phyloP scores from a whole-genome alignment of 2,113 vertebrate species.

The Abramis brama region DNA sequence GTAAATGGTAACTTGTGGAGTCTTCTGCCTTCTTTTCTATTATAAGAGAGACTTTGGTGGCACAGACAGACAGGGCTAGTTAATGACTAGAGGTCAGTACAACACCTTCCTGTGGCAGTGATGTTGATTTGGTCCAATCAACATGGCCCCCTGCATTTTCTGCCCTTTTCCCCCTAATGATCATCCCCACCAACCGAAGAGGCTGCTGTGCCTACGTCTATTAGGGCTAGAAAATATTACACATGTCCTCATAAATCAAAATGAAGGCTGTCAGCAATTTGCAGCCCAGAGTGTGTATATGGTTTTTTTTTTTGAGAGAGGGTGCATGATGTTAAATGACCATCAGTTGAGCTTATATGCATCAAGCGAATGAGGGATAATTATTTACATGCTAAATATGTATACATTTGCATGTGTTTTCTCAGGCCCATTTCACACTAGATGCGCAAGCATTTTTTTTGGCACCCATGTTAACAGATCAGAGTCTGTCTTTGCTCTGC shows the following conservation, averaged over 20 bases:
- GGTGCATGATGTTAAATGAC: slow-evolving; percentile 2
- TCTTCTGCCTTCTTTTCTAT: background rate
- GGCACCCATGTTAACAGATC: too few relatives aligned
- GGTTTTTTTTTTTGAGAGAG: background rate
- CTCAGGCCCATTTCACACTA: too few relatives aligned
- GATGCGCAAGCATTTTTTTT: background rate
- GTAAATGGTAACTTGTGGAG: slow-evolving; percentile 13
- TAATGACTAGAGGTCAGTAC: slow-evolving; percentile 31
- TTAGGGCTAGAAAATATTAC: slow-evolving; percentile 23
- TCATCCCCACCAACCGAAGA: slow-evolving; percentile 1
- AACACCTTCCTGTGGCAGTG: slow-evolving; percentile 36
- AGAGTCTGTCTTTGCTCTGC: too few relatives aligned
- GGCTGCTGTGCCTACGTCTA: slow-evolving; percentile 6
- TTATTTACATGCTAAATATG: background rate
- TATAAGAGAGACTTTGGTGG: background rate
- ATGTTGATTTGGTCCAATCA: slow-evolving; percentile 41
- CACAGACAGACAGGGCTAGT: slow-evolving; percentile 8
- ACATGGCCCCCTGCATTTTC: slow-evolving; percentile 24
- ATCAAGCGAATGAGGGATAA: background rate
- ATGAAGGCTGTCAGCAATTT: slow-evolving; percentile 17
- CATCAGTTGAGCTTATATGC: too few relatives aligned
- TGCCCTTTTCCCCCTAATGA: slow-evolving; percentile 25
- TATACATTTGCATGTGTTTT: background rate
- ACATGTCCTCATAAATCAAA: background rate
- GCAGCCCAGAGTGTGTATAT: background rate